These are phyloP conservation scores for Tyto alba DNA, from an alignment of 2,113 vertebrate genomes.

Conservation along the genomic window DNA sequence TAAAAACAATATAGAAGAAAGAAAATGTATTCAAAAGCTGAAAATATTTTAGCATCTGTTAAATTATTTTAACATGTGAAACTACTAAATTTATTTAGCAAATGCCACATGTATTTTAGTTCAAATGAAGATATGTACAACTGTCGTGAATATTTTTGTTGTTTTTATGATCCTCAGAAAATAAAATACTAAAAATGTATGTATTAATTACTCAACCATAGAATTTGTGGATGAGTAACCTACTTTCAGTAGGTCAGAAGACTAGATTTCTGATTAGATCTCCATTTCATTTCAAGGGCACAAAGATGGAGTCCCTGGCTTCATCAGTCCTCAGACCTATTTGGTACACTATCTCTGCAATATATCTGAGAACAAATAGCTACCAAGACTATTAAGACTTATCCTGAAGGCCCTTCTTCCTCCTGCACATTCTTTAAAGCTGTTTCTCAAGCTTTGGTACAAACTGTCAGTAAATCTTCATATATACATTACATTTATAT, in stretches of 20 bases:
- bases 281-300: background rate
- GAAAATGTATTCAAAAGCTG: background rate
- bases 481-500: background rate
- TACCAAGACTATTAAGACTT: background rate
- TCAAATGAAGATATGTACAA: background rate
- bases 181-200: background rate
- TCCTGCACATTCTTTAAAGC: background rate
- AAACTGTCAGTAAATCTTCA: background rate
- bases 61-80: background rate
- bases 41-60: background rate
- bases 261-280: background rate
- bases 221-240: background rate
- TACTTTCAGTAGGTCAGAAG: background rate
- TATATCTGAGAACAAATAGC: background rate
- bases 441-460: background rate
- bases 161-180: background rate
- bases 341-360: background rate
- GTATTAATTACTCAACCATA: background rate
- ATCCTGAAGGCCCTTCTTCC: background rate
- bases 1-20: background rate
- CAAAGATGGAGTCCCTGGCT: background rate
- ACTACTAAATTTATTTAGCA: background rate
- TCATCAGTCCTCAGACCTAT: background rate
- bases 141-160: background rate
- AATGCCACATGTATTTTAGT: background rate